Evolutionary conservation across 2,888 invertebrate species (phyloP).

Genomic region (Furcula furcula): DNA sequence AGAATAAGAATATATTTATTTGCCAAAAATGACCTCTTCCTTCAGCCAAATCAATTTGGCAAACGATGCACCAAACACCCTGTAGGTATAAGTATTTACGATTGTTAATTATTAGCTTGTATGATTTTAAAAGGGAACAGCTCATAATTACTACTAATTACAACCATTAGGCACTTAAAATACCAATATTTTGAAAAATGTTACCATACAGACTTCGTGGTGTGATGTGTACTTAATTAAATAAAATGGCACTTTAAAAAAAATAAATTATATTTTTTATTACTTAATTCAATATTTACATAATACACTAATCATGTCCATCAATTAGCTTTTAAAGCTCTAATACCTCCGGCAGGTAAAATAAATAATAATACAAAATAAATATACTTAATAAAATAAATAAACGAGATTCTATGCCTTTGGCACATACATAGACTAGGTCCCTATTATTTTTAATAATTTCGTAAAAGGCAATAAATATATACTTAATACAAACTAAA

Average conservation of each 20-base stretch:
- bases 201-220: no score
- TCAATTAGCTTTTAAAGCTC: conserved; percentile 70
- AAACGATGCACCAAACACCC: no score
- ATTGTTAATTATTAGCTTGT: no score
- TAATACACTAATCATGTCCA: conserved; percentile 47
- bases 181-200: no score
- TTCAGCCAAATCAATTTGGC: no score
- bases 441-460: conserved; percentile 15
- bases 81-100: no score
- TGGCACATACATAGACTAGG: conserved; percentile 69
- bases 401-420: conserved; percentile 73
- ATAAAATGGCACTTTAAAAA: conserved; percentile 22
- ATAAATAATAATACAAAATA: conserved; percentile 27
- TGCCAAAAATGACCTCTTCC: no score
- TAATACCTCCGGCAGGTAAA: conserved; percentile 35
- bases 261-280: conserved; percentile 49
- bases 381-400: conserved; percentile 32
- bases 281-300: conserved; percentile 38
- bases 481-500: conserved; percentile 24
- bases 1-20: no score
- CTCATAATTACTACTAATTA: no score
- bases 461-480: conserved; percentile 10
- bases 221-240: no score
- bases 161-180: no score
- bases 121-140: no score